phyloP scores from a whole-genome alignment of 1,140 invertebrate genomes.

The Achatina immaculata region DNA sequence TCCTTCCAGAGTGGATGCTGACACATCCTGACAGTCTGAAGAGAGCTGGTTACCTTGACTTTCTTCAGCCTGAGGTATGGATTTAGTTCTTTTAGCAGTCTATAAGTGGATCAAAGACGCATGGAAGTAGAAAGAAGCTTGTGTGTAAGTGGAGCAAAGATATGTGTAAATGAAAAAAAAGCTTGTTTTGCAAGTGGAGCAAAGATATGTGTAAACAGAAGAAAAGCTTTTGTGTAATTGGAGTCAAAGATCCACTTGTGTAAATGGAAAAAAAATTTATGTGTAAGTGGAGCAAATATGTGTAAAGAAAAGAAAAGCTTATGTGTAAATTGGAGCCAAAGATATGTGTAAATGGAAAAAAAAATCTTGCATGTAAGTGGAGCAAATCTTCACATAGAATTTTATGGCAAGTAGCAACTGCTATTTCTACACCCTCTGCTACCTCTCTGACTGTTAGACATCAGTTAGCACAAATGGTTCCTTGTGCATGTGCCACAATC shows the following conservation, averaged over 20 bases:
- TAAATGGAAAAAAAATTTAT: background rate
- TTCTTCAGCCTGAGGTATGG: slow-evolving; percentile 71
- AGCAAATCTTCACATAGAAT: no score
- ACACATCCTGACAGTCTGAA: slow-evolving; percentile 77
- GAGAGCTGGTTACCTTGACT: slow-evolving; percentile 72
- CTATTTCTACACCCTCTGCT: no score
- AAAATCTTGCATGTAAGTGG: no score
- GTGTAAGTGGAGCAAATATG: no score
- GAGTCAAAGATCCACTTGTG: background rate
- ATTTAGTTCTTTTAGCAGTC: background rate
- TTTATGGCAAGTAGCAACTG: no score
- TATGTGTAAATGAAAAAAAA: background rate
- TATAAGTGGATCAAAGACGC: background rate
- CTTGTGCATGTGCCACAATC: no score
- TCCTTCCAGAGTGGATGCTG: slow-evolving; percentile 74
- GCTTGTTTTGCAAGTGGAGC: background rate
- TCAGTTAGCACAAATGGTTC: no score
- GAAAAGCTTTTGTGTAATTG: background rate
- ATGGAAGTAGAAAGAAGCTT: background rate
- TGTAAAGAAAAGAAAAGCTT: no score
- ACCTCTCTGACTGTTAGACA: no score
- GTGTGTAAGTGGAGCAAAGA: background rate
- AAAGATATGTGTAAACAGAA: background rate
- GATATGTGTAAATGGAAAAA: no score
- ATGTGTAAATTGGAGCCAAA: no score